Evolutionary conservation across 2,888 invertebrate genomes (phyloP).

Genomic region (Altica lythri): DNA sequence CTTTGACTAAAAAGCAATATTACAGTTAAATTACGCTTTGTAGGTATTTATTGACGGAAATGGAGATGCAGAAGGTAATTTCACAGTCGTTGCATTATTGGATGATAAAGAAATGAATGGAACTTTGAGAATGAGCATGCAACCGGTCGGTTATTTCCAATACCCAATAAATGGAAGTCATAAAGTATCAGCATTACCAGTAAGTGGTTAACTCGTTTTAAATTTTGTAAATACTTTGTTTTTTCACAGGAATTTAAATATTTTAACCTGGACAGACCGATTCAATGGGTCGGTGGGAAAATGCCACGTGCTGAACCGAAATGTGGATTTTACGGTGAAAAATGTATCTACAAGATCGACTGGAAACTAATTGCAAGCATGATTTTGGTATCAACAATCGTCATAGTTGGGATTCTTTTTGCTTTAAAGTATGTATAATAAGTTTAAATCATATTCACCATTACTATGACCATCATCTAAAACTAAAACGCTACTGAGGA

Average conservation of each 20-base stretch:
- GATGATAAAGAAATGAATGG: conserved; percentile 63
- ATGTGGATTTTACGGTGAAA: conserved; percentile 82
- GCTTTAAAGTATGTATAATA: conserved; percentile 71
- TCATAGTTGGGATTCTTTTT: conserved; percentile 69
- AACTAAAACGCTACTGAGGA: too few relatives aligned
- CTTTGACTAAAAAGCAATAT: too few relatives aligned
- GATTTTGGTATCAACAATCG: conserved; percentile 66
- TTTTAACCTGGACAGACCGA: conserved; percentile 65
- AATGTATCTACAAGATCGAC: conserved; percentile 71
- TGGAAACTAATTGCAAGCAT: conserved; percentile 70
- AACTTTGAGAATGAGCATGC: conserved; percentile 70
- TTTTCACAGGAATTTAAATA: conserved; percentile 64
- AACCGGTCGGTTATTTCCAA: conserved; percentile 78
- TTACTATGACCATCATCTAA: too few relatives aligned
- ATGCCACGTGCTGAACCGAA: conserved; percentile 78
- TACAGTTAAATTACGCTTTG: conserved; percentile 14
- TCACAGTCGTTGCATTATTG: conserved; percentile 80
- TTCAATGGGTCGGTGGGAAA: conserved; percentile 78
- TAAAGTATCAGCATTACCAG: conserved; percentile 64
- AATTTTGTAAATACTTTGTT: background rate
- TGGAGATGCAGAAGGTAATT: conserved; percentile 92
- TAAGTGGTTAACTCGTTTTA: conserved; percentile 57
- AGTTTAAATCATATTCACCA: too few relatives aligned
- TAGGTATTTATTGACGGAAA: conserved; percentile 83
- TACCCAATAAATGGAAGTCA: conserved; percentile 62